Evolutionary conservation across 2,888 invertebrate species (phyloP).

Genomic region (Ferdinandea cuprea): DNA sequence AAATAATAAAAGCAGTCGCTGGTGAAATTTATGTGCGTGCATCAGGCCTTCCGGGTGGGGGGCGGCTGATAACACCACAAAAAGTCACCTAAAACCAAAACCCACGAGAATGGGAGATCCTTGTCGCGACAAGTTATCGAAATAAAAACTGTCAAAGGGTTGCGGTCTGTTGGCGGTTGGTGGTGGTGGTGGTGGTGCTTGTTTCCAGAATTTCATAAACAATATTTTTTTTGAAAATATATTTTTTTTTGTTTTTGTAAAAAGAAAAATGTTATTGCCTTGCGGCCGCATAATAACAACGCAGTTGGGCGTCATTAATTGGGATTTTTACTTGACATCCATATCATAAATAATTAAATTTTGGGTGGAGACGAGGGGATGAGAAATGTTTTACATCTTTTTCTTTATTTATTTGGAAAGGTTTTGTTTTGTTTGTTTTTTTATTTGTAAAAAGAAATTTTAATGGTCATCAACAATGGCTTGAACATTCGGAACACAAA

Average conservation of each 20-base stretch:
- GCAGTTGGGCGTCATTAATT: constrained; percentile 66
- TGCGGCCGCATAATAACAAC: constrained; percentile 72
- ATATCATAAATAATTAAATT: constrained; percentile 72
- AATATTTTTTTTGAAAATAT: constrained; percentile 45
- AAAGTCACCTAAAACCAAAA: constrained; percentile 52
- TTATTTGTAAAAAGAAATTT: constrained; percentile 34
- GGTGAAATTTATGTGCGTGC: constrained; percentile 28
- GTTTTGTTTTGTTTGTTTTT: constrained; percentile 1
- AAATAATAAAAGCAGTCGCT: constrained; percentile 17
- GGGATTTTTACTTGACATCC: constrained; percentile 50
- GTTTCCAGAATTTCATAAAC: constrained; percentile 4
- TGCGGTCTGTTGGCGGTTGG: constrained; percentile 13
- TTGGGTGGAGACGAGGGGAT: constrained; percentile 23
- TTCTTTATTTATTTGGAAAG: neutral
- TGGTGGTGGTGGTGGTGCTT: neutral
- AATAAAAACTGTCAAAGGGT: constrained; percentile 54
- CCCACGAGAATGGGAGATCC: neutral
- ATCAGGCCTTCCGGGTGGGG: constrained; percentile 6
- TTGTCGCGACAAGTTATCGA: constrained; percentile 12
- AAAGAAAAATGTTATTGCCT: constrained; percentile 53
- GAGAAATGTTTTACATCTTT: too few relatives aligned
- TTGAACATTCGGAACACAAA: too few relatives aligned
- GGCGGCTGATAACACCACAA: constrained; percentile 47
- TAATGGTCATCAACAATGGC: constrained; percentile 33
- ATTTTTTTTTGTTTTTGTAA: constrained; percentile 26